Evolutionary conservation across 2,888 invertebrate genomes (phyloP).

Genomic region (Apodemia duryi): DNA sequence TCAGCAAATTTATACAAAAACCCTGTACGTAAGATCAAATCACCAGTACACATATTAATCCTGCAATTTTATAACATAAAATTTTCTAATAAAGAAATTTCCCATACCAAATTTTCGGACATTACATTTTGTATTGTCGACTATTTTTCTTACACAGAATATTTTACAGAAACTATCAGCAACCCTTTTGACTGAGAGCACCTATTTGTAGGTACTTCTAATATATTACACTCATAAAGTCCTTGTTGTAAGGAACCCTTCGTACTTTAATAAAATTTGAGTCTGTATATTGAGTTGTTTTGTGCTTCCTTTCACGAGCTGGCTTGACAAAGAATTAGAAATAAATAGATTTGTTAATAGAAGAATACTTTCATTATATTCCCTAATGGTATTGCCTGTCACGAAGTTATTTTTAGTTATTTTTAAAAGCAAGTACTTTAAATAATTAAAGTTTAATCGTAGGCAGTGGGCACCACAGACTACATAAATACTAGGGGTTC

Average conservation of each 20-base stretch:
- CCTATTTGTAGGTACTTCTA: conserved; percentile 11
- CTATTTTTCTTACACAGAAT: conserved; percentile 1
- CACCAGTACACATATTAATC: too few relatives aligned
- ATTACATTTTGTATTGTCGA: neutral
- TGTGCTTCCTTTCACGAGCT: conserved; percentile 2
- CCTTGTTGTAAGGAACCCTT: conserved; percentile 5
- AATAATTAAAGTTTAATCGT: too few relatives aligned
- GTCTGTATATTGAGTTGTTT: conserved; percentile 5
- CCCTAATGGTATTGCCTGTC: too few relatives aligned
- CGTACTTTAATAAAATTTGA: conserved; percentile 6
- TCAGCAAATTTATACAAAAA: too few relatives aligned
- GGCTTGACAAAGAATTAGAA: neutral
- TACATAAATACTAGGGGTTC: too few relatives aligned
- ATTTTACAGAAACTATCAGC: conserved; percentile 12
- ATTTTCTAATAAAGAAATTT: conserved; percentile 1
- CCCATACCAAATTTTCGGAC: neutral
- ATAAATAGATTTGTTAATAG: neutral
- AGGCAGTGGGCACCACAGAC: too few relatives aligned
- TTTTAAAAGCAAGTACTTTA: too few relatives aligned
- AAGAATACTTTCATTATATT: neutral
- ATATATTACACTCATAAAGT: conserved; percentile 15
- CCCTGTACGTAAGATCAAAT: too few relatives aligned
- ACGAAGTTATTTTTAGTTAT: too few relatives aligned
- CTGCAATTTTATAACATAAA: neutral
- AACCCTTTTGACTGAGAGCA: conserved; percentile 14